A percentile compares a stretch with the other conserved stretches of the same genome.
Evolutionary conservation across 2,888 invertebrate species (phyloP).

Genomic region (Amblyjoppa fuscipennis): DNA sequence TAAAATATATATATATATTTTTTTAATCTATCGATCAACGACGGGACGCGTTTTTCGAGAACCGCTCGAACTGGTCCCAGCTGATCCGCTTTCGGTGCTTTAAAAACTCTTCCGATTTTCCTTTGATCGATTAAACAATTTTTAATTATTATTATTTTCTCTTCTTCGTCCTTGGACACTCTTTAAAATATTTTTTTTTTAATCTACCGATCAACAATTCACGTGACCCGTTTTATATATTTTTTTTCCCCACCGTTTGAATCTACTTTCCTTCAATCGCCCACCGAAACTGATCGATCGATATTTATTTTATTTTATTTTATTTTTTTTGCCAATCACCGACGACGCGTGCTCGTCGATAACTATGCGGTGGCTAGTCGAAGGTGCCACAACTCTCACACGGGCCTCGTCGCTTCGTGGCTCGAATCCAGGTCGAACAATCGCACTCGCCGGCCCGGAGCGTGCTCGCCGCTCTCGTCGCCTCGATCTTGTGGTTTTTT

Average conservation of each 20-base stretch:
- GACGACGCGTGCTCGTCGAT: slow-evolving; percentile 36
- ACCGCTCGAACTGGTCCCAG: not conserved
- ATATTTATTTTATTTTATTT: not conserved
- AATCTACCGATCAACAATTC: not conserved
- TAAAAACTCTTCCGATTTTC: not conserved
- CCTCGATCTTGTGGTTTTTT: slow-evolving; percentile 20
- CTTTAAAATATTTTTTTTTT: not conserved
- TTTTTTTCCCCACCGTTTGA: not conserved
- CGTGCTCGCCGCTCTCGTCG: slow-evolving; percentile 40
- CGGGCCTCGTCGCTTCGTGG: slow-evolving; percentile 55
- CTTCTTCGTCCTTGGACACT: not conserved
- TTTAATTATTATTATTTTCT: not conserved
- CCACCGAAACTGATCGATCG: slow-evolving; percentile 7
- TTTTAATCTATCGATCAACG: not conserved
- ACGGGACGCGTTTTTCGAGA: not conserved
- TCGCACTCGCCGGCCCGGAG: slow-evolving; percentile 36
- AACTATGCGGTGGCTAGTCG: slow-evolving; percentile 37
- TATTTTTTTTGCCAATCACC: slow-evolving; percentile 49
- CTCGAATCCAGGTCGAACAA: slow-evolving; percentile 68
- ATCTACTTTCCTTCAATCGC: not conserved
- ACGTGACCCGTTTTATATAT: not conserved
- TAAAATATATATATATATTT: not conserved
- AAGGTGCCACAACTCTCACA: slow-evolving; percentile 54
- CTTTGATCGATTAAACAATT: not conserved
- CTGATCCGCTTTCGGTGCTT: not conserved